phyloP scores from a whole-genome alignment of 2,888 invertebrate genomes.

The Lithophane semibrunnea region DNA sequence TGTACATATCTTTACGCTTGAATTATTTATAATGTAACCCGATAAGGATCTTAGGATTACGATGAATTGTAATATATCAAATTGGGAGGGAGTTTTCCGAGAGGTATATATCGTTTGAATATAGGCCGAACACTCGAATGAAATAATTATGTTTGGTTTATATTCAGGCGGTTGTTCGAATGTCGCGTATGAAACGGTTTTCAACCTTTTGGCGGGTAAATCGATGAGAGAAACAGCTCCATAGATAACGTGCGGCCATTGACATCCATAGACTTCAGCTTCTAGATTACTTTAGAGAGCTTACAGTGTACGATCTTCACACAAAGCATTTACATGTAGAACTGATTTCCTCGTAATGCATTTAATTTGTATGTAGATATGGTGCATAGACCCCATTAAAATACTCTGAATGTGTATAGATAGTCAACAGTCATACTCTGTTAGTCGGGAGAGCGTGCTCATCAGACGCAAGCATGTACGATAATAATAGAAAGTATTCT shows the following conservation, averaged over 20 bases:
- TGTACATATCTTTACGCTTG: slow-evolving; percentile 91
- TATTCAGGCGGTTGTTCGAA: slow-evolving; percentile 37
- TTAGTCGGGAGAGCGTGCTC: slow-evolving; percentile 64
- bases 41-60: slow-evolving; percentile 81
- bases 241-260: slow-evolving; percentile 67
- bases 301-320: slow-evolving; percentile 77
- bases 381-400: slow-evolving; percentile 80
- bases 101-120: slow-evolving; percentile 36
- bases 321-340: slow-evolving; percentile 83
- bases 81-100: slow-evolving; percentile 52
- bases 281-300: slow-evolving; percentile 85
- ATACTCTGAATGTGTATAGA: slow-evolving; percentile 72
- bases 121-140: slow-evolving; percentile 22
- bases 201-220: slow-evolving; percentile 58
- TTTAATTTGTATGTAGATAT: slow-evolving; percentile 87
- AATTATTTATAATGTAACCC: slow-evolving; percentile 88
- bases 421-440: slow-evolving; percentile 68
- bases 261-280: slow-evolving; percentile 82
- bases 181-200: slow-evolving; percentile 47
- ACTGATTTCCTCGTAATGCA: slow-evolving; percentile 83
- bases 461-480: slow-evolving; percentile 74
- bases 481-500: slow-evolving; percentile 89
- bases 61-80: slow-evolving; percentile 78
- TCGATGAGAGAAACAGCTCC: slow-evolving; percentile 57
- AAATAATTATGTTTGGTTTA: slow-evolving; percentile 17